These are phyloP conservation scores for Vireo altiloquus DNA, from an alignment of 2,113 vertebrate genomes.

Conservation along the genomic window DNA sequence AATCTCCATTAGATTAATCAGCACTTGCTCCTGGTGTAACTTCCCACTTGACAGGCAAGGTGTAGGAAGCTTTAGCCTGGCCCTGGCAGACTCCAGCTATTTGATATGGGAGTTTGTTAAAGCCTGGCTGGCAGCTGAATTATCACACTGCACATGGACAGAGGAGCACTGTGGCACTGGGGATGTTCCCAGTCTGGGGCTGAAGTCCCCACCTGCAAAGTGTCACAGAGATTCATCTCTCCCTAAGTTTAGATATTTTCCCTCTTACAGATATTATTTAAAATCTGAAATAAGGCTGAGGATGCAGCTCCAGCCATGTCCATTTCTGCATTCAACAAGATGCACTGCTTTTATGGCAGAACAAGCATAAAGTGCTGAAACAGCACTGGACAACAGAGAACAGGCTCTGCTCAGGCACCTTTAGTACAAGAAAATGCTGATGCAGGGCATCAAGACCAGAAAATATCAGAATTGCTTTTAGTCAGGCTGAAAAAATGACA, in stretches of 20 bases:
- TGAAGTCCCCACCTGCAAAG: neutral
- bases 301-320: neutral
- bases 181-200: neutral
- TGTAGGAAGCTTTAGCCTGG: neutral
- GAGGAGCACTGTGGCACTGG: neutral
- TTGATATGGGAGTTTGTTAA: neutral
- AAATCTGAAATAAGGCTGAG: neutral
- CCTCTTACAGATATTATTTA: neutral
- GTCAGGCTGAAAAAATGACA: conserved; percentile 6
- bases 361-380: neutral
- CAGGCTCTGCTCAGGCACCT: neutral
- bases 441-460: neutral
- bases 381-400: neutral
- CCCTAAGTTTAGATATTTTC: neutral
- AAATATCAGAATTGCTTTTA: neutral
- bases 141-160: neutral
- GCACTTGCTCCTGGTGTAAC: neutral
- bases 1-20: neutral
- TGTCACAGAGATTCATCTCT: neutral
- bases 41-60: neutral
- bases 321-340: neutral
- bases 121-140: neutral
- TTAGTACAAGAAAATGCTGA: neutral
- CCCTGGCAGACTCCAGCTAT: neutral
- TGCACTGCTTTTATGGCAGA: neutral